Conservation (phyloP, 2,113 vertebrate genomes). For the Lamprologus lemairii region DNA sequence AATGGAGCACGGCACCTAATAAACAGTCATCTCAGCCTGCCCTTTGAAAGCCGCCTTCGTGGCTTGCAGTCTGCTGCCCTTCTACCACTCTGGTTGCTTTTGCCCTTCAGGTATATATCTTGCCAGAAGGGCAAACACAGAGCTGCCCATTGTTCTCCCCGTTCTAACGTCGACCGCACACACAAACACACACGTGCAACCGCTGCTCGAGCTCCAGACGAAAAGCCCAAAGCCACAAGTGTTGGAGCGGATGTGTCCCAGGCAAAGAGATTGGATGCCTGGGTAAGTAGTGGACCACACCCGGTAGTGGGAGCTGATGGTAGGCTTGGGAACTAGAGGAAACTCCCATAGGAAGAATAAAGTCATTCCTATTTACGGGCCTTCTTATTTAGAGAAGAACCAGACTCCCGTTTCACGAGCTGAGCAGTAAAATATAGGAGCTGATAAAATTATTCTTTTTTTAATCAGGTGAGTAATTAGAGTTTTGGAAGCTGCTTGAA, state of each 20-base stretch:
- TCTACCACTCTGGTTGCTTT: background rate
- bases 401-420: background rate
- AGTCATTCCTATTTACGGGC: constrained; percentile 31
- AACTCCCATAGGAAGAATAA: constrained; percentile 53
- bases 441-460: background rate
- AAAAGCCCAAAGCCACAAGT: constrained; percentile 5
- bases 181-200: background rate
- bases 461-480: background rate
- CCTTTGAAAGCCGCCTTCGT: background rate
- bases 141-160: constrained; percentile 27
- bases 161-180: background rate
- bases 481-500: background rate
- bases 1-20: background rate
- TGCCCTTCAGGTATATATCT: constrained; percentile 7
- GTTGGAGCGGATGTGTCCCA: background rate
- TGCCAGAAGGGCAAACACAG: constrained; percentile 19
- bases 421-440: background rate
- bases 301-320: constrained; percentile 18
- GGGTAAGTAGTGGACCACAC: constrained; percentile 31
- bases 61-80: background rate
- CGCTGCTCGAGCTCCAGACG: background rate
- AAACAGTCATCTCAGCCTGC: background rate
- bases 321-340: constrained; percentile 2
- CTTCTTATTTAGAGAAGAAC: background rate
- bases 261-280: background rate